phyloP scores from a whole-genome alignment of 2,888 invertebrate genomes.

The Cosmia pyralina region DNA sequence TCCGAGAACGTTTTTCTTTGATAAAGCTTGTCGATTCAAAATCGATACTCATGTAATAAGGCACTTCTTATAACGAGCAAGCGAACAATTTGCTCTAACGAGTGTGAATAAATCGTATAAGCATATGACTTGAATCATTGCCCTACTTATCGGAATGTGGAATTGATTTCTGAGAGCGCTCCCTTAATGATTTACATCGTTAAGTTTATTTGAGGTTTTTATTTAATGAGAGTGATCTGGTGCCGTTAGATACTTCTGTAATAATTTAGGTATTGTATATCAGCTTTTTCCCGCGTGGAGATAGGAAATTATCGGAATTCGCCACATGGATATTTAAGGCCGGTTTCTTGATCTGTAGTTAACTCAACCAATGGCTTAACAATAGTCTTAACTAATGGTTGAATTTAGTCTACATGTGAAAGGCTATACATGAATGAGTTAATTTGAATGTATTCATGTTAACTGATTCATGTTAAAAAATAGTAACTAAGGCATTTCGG shows the following conservation, averaged over 20 bases:
- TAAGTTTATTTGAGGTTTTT: constrained; percentile 15
- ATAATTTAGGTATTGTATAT: neutral
- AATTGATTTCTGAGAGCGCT: constrained; percentile 36
- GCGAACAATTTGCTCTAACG: constrained; percentile 59
- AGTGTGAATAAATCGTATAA: constrained; percentile 49
- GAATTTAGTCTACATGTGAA: no score
- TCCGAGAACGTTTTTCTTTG: constrained; percentile 41
- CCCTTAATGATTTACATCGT: constrained; percentile 25
- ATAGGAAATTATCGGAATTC: no score
- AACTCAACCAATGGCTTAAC: no score
- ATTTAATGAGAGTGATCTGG: neutral
- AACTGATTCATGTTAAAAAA: no score
- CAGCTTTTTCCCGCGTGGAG: no score
- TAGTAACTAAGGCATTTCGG: no score
- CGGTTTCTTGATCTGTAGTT: no score
- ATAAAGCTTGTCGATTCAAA: constrained; percentile 44
- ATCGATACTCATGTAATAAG: constrained; percentile 60
- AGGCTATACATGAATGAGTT: no score
- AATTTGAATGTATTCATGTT: no score
- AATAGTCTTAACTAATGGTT: no score
- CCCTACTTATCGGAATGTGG: constrained; percentile 41
- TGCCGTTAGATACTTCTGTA: neutral
- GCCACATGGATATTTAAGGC: no score
- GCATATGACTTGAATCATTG: constrained; percentile 58
- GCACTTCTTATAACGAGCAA: constrained; percentile 60